Evolutionary conservation across 1,140 invertebrate species (phyloP).

Genomic region (Triops longicaudatus): DNA sequence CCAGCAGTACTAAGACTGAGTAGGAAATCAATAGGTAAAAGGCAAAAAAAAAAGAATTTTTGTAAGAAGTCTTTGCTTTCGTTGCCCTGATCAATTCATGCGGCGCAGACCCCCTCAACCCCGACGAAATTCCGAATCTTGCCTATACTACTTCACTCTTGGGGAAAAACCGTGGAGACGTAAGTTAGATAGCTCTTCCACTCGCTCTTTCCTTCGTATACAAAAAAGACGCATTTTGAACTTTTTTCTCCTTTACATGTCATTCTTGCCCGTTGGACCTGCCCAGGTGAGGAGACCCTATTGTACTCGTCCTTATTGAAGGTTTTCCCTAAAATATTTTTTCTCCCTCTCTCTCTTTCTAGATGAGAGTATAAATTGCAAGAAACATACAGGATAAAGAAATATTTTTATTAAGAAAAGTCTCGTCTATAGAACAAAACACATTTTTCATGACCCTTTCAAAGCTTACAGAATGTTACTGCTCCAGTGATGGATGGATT

Average conservation of each 20-base stretch:
- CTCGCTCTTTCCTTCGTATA: neutral
- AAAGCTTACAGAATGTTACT: neutral
- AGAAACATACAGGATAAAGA: neutral
- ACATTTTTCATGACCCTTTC: neutral
- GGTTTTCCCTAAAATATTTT: neutral
- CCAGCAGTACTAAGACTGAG: neutral
- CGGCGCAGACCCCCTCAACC: neutral
- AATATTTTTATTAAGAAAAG: neutral
- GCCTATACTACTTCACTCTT: slow-evolving; percentile 12
- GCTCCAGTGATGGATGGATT: neutral
- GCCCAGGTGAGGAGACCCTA: slow-evolving; percentile 5
- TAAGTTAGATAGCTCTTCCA: neutral
- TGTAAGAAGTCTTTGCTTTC: neutral
- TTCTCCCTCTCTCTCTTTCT: neutral
- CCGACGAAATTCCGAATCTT: slow-evolving; percentile 12
- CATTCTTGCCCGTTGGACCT: slow-evolving; percentile 10
- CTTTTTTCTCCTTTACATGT: neutral
- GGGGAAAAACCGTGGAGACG: neutral
- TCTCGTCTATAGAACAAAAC: neutral
- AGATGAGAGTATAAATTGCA: neutral
- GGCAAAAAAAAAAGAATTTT: neutral
- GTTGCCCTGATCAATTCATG: neutral
- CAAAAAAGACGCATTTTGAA: neutral
- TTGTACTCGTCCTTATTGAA: slow-evolving; percentile 12
- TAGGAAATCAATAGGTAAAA: slow-evolving; percentile 3